Evolutionary conservation across 2,797 vertebrate genomes (phyloP), one percentile per base, ranked within the genome.

Genomic region (Iguana delicatissima): DNA sequence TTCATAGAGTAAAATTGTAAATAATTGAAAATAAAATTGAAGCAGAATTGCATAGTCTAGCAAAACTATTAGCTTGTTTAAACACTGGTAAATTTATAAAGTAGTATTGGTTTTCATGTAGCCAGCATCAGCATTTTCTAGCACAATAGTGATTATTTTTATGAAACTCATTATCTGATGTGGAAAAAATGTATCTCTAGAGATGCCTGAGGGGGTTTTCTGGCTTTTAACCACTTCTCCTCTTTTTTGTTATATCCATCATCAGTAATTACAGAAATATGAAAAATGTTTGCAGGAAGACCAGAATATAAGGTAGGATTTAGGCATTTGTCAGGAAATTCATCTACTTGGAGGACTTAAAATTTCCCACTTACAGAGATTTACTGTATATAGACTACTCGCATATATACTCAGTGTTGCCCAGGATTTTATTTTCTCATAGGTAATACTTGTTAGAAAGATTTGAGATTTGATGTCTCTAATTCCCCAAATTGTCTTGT

Each of bases 41-140:
- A 92, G 79, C 12, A 92, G 16, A 38, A 94, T 77, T 90, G 74
- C 89, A 89, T 89, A 3, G 46, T 32, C 84, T 88, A 91, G 62
- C 62, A 89, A 88, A 1, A 85, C 77, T 82, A 26, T n/a, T 85
- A n/a, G 2, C 32, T 94, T 94, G 6, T n/a, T 93, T 93, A 90
- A 57, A 50, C 74, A 52, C 85, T 90, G 64, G 62, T 89, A n/a
- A n/a, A 32, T 10, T 85, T 91, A 6, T 91, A 69, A 86, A 74
- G 32, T 80, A 13, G 55, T 84, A 91, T 26, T 84, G 84, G 50
- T n/a, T 91, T 42, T 42, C 90, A 76, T 46, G 86, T 90, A 88
- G 50, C 42, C 72, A 79, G 85, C 89, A 29, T 89, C 89, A 89
- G 32, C 62, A 76, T 6, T 4, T 89, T 26, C 89, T 86, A 90